A percentile compares a stretch with the other conserved stretches of the same genome.
phyloP scores from a whole-genome alignment of 1,140 invertebrate species.

The Dreissena rostriformis region DNA sequence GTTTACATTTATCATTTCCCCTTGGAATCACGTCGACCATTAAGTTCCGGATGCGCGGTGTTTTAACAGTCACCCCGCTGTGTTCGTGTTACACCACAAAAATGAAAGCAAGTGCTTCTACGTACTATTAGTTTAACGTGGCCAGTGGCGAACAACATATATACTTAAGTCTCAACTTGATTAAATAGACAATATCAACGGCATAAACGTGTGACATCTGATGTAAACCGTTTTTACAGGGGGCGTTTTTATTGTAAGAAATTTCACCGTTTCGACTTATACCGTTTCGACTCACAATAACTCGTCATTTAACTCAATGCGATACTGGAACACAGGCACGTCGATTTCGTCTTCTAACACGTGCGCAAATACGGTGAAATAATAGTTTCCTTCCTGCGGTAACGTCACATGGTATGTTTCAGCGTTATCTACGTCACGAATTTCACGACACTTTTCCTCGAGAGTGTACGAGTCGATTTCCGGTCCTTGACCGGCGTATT shows the following conservation, averaged over 20 bases:
- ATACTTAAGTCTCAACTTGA: neutral
- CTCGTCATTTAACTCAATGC: constrained; percentile 73
- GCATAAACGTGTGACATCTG: neutral
- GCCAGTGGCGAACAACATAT: neutral
- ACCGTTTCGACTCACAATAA: constrained; percentile 59
- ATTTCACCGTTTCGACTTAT: too few relatives aligned
- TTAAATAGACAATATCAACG: neutral
- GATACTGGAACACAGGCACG: constrained; percentile 73
- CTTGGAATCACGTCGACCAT: too few relatives aligned
- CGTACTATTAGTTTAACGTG: too few relatives aligned
- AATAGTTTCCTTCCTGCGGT: constrained; percentile 74
- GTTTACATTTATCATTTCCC: too few relatives aligned
- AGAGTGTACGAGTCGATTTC: constrained; percentile 66
- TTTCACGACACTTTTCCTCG: constrained; percentile 72
- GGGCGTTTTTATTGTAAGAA: neutral
- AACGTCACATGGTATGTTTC: constrained; percentile 75
- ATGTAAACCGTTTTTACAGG: neutral
- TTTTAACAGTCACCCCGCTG: too few relatives aligned
- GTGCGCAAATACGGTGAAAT: constrained; percentile 72
- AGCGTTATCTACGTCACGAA: constrained; percentile 72
- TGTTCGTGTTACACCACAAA: neutral
- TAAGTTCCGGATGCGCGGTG: too few relatives aligned
- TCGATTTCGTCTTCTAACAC: constrained; percentile 71
- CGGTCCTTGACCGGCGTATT: constrained; percentile 71
- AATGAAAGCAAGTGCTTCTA: neutral